Conservation (phyloP, 1,140 invertebrate species). For the Plutomurus gul region DNA sequence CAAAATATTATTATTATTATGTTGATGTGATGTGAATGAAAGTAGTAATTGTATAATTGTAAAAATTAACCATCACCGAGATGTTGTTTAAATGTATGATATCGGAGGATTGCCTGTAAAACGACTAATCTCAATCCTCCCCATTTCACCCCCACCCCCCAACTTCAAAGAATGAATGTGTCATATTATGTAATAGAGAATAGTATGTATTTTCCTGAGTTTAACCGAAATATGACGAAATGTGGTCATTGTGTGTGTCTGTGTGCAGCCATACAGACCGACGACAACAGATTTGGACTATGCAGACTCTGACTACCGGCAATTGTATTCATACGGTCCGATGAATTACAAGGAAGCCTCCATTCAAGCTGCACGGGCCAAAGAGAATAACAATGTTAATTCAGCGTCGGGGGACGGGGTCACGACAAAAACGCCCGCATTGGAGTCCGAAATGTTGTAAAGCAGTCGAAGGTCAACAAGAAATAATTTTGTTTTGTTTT, state of each 20-base stretch:
- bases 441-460: slow-evolving; percentile 52
- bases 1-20: background rate
- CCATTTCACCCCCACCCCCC: too few species aligned
- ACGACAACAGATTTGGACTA: slow-evolving; percentile 79
- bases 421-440: slow-evolving; percentile 1
- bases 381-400: slow-evolving; percentile 42
- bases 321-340: slow-evolving; percentile 73
- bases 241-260: slow-evolving; percentile 37
- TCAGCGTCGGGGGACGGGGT: background rate
- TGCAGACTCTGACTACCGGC: slow-evolving; percentile 82
- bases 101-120: too few species aligned
- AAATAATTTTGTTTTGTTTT: background rate
- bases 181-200: too few species aligned
- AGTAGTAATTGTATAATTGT: background rate
- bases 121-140: too few species aligned
- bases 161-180: too few species aligned
- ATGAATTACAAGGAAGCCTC: slow-evolving; percentile 89
- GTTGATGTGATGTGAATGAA: background rate
- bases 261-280: slow-evolving; percentile 68
- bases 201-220: too few species aligned
- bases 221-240: background rate
- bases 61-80: too few species aligned
- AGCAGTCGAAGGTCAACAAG: background rate
- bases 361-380: slow-evolving; percentile 39
- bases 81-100: too few species aligned